Evolutionary conservation across 2,113 vertebrate species (phyloP), one percentile per base, ranked within the genome.

Genomic region (Saccopteryx leptura): DNA sequence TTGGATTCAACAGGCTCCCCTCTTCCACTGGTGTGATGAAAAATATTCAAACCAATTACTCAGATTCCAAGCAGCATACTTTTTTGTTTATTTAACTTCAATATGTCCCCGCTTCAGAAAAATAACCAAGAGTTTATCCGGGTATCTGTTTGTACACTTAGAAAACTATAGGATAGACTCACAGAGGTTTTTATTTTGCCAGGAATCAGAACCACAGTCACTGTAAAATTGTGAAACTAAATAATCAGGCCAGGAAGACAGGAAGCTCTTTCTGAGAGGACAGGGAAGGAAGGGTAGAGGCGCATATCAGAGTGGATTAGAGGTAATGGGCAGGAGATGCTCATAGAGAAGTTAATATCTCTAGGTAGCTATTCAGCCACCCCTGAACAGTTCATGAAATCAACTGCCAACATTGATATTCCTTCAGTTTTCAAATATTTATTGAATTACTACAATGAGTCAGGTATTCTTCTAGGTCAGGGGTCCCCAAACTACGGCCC

Each of bases 191-290:
- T 60, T 54, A 80, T 95, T 97, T 96, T 98, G 97, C 97, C 98
- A 98, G 98, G 97, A 98, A 98, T 12, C 76, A 68, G 71, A 97
- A 98, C 98, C 98, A 97, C 97, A 97, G 87, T 97, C 95, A 95
- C 50, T 91, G 63, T 93, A 95, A 95, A 87, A 94, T 97, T 96
- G 93, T 80, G 91, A 84, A 98, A 97, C 90, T 87, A 81, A 96
- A 93, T 48, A 85, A 84, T 92, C 95, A 88, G 96, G 97, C 96
- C 97, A 97, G 88, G 56, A 94, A 97, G 93, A 65, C 26, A 48
- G 61, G 26, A n/a, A 31, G 63, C 3, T 93, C 19, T 66, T 71
- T 50, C 65, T 75, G 54, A 33, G 88, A 92, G 52, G 33, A 69
- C 9, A n/a, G 26, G 12, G 39, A n/a, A 31, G 54, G 12, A 31